Percentiles rank a stretch among this genome's conserved stretches.
phyloP scores from a whole-genome alignment of 2,888 invertebrate genomes.

The Philopedon plagiatum region DNA sequence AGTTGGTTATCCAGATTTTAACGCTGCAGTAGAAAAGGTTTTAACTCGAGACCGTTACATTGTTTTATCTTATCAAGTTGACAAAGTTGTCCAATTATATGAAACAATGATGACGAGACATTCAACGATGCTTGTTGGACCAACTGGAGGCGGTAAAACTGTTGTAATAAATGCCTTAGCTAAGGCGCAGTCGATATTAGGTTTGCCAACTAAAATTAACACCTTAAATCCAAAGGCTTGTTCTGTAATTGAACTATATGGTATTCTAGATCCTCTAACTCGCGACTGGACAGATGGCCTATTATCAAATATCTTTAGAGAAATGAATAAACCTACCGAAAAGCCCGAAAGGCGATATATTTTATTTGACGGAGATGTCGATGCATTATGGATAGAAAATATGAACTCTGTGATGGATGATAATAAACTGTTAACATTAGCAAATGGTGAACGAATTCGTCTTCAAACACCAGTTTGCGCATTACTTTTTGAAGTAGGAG shows the following conservation, averaged over 20 bases:
- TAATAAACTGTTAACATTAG: slow-evolving; percentile 89
- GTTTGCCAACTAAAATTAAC: slow-evolving; percentile 83
- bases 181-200: slow-evolving; percentile 83
- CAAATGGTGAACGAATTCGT: slow-evolving; percentile 84
- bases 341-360: slow-evolving; percentile 81
- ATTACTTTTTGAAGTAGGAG: slow-evolving; percentile 94
- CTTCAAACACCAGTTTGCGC: slow-evolving; percentile 85
- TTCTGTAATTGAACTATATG: slow-evolving; percentile 91
- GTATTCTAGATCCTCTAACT: slow-evolving; percentile 86
- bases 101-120: slow-evolving; percentile 97
- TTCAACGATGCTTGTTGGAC: slow-evolving; percentile 92
- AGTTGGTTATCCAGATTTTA: slow-evolving; percentile 90
- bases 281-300: slow-evolving; percentile 96
- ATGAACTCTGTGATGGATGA: slow-evolving; percentile 99
- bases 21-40: slow-evolving; percentile 80
- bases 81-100: slow-evolving; percentile 84
- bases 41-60: slow-evolving; percentile 79
- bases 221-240: slow-evolving; percentile 92
- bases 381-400: slow-evolving; percentile 96
- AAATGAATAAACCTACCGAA: slow-evolving; percentile 86
- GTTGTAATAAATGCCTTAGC: slow-evolving; percentile 86
- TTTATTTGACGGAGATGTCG: slow-evolving; percentile 94
- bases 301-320: slow-evolving; percentile 91
- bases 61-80: slow-evolving; percentile 79
- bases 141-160: slow-evolving; percentile 93